Evolutionary conservation across 2,888 invertebrate species (phyloP).

Genomic region (Aethes cnicana): DNA sequence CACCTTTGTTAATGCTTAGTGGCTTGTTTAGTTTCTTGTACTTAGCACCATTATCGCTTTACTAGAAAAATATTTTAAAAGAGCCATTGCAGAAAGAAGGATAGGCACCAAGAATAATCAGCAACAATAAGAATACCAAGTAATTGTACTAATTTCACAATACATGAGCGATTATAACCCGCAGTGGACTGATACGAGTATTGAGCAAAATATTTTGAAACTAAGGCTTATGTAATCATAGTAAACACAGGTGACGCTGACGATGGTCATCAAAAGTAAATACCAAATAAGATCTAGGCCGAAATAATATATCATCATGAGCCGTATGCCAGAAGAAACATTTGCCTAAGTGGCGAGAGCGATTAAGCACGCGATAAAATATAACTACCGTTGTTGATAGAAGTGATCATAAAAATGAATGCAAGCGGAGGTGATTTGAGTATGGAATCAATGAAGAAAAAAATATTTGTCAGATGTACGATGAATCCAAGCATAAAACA

Average conservation of each 20-base stretch:
- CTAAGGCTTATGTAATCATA: constrained; percentile 53
- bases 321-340: constrained; percentile 5
- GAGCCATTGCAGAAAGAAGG: background rate
- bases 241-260: constrained; percentile 43
- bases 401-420: constrained; percentile 2
- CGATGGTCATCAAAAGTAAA: constrained; percentile 34
- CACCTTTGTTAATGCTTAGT: too few species aligned
- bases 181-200: constrained; percentile 47
- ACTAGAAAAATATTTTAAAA: too few species aligned
- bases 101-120: constrained; percentile 5
- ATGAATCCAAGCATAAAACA: too few species aligned
- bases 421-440: background rate
- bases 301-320: background rate
- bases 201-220: constrained; percentile 67
- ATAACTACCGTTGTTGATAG: background rate
- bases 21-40: too few species aligned
- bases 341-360: background rate
- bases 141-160: constrained; percentile 58
- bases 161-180: constrained; percentile 46
- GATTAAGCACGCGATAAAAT: background rate
- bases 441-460: background rate
- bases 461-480: background rate
- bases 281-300: background rate
- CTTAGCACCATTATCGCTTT: too few species aligned
- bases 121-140: constrained; percentile 26